Evolutionary conservation across 2,797 vertebrate species (phyloP).

Genomic region (Typhlichthys eigenmanni): DNA sequence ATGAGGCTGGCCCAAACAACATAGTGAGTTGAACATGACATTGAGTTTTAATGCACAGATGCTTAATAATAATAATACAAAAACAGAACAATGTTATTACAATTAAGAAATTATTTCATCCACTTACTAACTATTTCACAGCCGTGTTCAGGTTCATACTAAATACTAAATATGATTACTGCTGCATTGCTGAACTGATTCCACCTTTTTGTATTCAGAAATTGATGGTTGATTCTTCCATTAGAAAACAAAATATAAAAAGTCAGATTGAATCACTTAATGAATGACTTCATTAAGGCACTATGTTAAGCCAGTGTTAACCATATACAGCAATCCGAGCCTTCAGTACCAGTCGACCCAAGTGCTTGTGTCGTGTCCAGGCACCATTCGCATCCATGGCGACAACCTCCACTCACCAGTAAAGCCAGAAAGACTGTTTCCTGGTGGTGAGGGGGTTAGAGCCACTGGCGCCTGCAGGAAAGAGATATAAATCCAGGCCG

Average conservation of each 20-base stretch:
- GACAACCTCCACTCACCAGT: conserved; percentile 50
- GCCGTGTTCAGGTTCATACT: neutral
- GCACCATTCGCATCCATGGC: conserved; percentile 40
- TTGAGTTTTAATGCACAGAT: neutral
- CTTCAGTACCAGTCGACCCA: conserved; percentile 43
- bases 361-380: conserved; percentile 50
- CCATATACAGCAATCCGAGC: conserved; percentile 33
- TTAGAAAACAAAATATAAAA: too few relatives aligned
- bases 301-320: conserved; percentile 23
- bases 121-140: too few relatives aligned
- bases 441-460: conserved; percentile 51
- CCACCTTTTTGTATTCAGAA: neutral
- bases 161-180: conserved; percentile 1
- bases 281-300: conserved; percentile 11
- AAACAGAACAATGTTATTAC: too few relatives aligned
- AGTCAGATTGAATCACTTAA: neutral
- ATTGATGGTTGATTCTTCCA: too few relatives aligned
- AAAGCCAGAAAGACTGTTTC: conserved; percentile 60
- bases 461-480: conserved; percentile 71
- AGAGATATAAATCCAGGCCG: conserved; percentile 73
- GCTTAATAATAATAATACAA: too few relatives aligned
- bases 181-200: conserved; percentile 10
- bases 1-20: too few relatives aligned
- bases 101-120: too few relatives aligned
- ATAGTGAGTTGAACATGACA: too few relatives aligned